Base-by-base conservation (phyloP, 2,797 vertebrate species). In the Botia almorhae region DNA sequence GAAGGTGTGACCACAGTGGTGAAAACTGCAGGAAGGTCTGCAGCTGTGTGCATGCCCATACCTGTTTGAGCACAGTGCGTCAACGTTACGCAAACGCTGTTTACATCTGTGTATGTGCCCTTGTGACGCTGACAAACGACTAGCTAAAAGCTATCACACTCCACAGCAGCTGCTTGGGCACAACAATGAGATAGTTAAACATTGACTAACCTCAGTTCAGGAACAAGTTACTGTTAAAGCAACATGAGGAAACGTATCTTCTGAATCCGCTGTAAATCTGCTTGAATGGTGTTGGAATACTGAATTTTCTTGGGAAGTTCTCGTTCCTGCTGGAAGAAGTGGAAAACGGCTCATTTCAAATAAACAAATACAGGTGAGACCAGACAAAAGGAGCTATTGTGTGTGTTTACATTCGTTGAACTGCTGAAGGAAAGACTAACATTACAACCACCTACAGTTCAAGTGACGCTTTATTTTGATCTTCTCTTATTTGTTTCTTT, bases 1-100 rank as follows among this genome's bases (percentile, higher is more conserved):
- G 51, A 29, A 67, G 61, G 58, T 76, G 61, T 60, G 3, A 36
- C 23, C 23, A 26, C 23, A 33, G 33, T 33, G 33, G 23, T 33
- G 33, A 33, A 19, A 75, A 51, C 26, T 23, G 53, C 29, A 51
- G 43, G 8, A 70, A 58, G 0, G 13, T 7, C 29, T 39, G 2
- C 53, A 68, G 36, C 2, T 0, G 0, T 43, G 53, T 63, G 48
- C 58, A 67, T 71, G 75, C 56, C 60, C 69, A 8, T 77, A 75
- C 78, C 48, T 82, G 83, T 80, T 64, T 55, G 64, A 63, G 36
- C 53, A 56, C 17, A 33, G 19, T 50, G 63, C 4, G 48, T 80
- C 65, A 69, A n/a, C 53, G 19, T 2, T 55, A 72, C 33, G 26
- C 29, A 71, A 50, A 58, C 13, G 4, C 14, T 60, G 51, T 2